Evolutionary conservation across 2,888 invertebrate species (phyloP).

Genomic region (Mylabris sibirica): DNA sequence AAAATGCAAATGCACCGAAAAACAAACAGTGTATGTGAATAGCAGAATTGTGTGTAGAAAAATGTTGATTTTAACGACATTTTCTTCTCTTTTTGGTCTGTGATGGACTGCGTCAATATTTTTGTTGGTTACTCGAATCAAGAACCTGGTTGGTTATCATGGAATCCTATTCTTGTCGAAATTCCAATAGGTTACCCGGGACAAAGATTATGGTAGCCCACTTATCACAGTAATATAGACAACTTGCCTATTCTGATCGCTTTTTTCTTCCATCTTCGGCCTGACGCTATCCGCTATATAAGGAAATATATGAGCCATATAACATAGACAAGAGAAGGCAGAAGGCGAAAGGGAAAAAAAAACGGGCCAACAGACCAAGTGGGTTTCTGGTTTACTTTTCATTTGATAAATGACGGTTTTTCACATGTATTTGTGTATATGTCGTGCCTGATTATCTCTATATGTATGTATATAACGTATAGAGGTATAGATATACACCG

Average conservation of each 20-base stretch:
- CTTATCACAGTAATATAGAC: conserved; percentile 45
- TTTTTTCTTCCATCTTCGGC: conserved; percentile 40
- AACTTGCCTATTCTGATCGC: conserved; percentile 30
- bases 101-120: neutral
- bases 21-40: neutral
- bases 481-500: conserved; percentile 23
- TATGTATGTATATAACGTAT: neutral
- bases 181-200: conserved; percentile 22
- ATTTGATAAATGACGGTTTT: conserved; percentile 50
- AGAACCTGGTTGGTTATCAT: conserved; percentile 30
- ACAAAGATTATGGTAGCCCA: conserved; percentile 42
- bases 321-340: conserved; percentile 20
- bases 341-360: neutral
- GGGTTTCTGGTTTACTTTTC: conserved; percentile 40
- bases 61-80: neutral
- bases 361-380: conserved; percentile 40
- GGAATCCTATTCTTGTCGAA: conserved; percentile 25
- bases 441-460: conserved; percentile 30
- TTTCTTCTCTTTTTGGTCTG: neutral
- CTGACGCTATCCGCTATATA: conserved; percentile 41
- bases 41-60: neutral
- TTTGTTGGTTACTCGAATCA: conserved; percentile 19
- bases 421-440: conserved; percentile 30
- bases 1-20: neutral
- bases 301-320: conserved; percentile 48